Base-by-base conservation (phyloP, 2,113 vertebrate genomes). In the Pao palembangensis region DNA sequence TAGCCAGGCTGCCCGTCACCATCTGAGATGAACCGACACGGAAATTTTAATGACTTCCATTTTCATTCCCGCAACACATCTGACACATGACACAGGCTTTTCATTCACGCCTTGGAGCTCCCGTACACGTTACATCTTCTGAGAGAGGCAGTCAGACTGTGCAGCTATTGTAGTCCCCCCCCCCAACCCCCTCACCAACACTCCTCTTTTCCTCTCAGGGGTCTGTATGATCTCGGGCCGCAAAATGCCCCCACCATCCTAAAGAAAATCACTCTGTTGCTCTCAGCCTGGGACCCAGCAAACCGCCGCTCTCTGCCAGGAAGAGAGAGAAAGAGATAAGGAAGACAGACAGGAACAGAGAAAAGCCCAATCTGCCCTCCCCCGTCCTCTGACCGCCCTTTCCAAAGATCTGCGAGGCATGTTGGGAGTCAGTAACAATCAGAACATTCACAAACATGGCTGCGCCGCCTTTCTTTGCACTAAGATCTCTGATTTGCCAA, bases 201-300 rank as follows among this genome's bases (percentile, higher is more conserved):
- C 34, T 38, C 15, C 49, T 49, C 8, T 41, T 10, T 49, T 44
- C 60, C 53, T 52, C 52, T 70, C 64, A 64, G 62, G 64, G 67
- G 64, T 16, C 76, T 68, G 71, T 5, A 74, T 17, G 3, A 47
- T 38, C 34, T 38, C 10, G 11, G 34, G 34, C 71, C 62, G 48
- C 67, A 80, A 82, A 79, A 81, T 69, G 64, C 69, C 60, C 63
- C 64, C 60, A 49, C 59, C 51, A 20, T 62, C 67, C 70, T 80
- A 63, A 85, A 84, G 78, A 78, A 84, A 82, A 82, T 77, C 79
- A 79, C 69, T 80, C 76, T 80, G 64, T 12, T 16, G 14, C 14
- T 44, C 59, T 47, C 64, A 67, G 71, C 48, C 70, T 75, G 68
- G 64, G 75, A 80, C 79, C 70, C 64, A 74, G 79, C 73, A 71